phyloP scores from a whole-genome alignment of 2,888 invertebrate genomes.

The Mystacides longicornis region DNA sequence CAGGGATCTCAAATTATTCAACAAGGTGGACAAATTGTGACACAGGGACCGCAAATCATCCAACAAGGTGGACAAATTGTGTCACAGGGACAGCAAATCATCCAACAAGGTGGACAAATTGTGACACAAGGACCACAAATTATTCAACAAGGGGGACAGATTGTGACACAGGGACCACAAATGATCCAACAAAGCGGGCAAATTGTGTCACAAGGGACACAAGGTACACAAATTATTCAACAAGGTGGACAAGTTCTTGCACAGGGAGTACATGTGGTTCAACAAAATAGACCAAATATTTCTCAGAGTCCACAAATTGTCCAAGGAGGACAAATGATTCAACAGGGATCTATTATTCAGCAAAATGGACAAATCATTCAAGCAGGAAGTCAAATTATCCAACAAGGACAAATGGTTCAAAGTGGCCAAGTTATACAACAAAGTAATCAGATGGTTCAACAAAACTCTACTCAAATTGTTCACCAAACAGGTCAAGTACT shows the following conservation, averaged over 20 bases:
- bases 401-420: constrained; percentile 9
- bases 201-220: constrained; percentile 13
- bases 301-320: constrained; percentile 30
- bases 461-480: constrained; percentile 10
- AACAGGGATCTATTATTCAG: constrained; percentile 19
- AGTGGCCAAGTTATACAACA: background rate
- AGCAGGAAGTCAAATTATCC: constrained; percentile 5
- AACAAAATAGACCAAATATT: constrained; percentile 35
- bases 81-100: background rate
- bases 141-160: background rate
- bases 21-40: constrained; percentile 35
- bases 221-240: constrained; percentile 11
- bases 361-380: constrained; percentile 9
- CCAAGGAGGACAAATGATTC: constrained; percentile 30
- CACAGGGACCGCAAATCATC: constrained; percentile 32
- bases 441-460: constrained; percentile 12
- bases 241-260: constrained; percentile 18
- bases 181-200: background rate
- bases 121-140: constrained; percentile 6
- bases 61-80: constrained; percentile 19
- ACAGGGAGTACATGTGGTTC: constrained; percentile 13
- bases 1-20: constrained; percentile 15
- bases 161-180: background rate
- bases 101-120: constrained; percentile 11
- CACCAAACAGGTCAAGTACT: constrained; percentile 15